Evolutionary conservation across 2,888 invertebrate species (phyloP).

Genomic region (Drosophila mimica): DNA sequence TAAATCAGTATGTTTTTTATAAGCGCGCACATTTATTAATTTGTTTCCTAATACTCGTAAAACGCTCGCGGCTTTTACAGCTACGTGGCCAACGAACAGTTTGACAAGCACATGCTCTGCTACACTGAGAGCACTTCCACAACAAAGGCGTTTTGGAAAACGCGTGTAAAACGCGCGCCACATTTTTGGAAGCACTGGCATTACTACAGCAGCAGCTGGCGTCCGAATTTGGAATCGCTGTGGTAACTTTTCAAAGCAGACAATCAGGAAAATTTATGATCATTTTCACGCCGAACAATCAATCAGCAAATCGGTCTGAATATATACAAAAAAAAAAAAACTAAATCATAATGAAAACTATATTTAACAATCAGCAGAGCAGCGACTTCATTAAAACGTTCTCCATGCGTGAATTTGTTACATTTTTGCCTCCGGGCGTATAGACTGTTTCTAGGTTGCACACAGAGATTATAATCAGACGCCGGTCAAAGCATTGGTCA

Average conservation of each 20-base stretch:
- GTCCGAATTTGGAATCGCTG: conserved; percentile 31
- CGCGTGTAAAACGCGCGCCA: conserved; percentile 11
- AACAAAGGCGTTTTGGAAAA: background rate
- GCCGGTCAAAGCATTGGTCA: conserved; percentile 37
- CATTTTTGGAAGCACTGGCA: conserved; percentile 20
- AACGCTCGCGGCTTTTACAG: background rate
- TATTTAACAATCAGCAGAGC: conserved; percentile 48
- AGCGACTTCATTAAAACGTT: conserved; percentile 61
- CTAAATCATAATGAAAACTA: conserved; percentile 53
- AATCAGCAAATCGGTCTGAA: conserved; percentile 63
- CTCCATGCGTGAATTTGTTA: conserved; percentile 48
- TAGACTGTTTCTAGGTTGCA: conserved; percentile 13
- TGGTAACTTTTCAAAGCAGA: conserved; percentile 39
- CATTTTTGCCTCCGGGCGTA: conserved; percentile 34
- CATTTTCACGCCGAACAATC: conserved; percentile 66
- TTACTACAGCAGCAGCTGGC: conserved; percentile 25
- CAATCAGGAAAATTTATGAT: conserved; percentile 61
- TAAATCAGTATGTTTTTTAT: background rate
- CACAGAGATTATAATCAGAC: conserved; percentile 50
- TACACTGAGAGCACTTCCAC: background rate
- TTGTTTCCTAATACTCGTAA: background rate
- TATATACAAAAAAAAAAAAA: conserved; percentile 31
- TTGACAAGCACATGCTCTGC: background rate
- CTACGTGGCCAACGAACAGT: background rate
- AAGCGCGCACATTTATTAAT: background rate